Evolutionary conservation across 1,140 invertebrate species (phyloP).

Genomic region (Bombus polaris): DNA sequence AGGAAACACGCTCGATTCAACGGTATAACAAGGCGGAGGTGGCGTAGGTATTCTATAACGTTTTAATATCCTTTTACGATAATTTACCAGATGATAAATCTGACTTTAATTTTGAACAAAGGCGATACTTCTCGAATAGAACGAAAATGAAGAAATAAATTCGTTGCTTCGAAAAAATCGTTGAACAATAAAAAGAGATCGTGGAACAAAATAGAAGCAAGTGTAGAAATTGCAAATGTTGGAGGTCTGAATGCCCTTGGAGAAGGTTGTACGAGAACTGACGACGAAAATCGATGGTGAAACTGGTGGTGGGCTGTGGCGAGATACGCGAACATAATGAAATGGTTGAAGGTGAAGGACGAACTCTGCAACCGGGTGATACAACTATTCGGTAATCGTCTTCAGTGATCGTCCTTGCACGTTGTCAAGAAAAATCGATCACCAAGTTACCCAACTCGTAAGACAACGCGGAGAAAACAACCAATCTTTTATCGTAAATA

Average conservation of each 20-base stretch:
- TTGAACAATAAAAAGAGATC: neutral
- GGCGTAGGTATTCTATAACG: neutral
- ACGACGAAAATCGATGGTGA: conserved; percentile 67
- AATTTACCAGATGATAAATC: too few species aligned
- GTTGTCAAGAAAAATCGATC: conserved; percentile 58
- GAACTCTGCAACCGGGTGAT: conserved; percentile 54
- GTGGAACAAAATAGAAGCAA: neutral
- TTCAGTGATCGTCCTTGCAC: conserved; percentile 62
- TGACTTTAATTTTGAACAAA: neutral
- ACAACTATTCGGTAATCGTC: conserved; percentile 65
- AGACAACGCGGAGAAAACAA: neutral
- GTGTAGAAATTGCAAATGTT: neutral
- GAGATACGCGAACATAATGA: conserved; percentile 59
- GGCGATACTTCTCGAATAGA: neutral
- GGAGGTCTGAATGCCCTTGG: conserved; percentile 33
- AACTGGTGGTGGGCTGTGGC: conserved; percentile 58
- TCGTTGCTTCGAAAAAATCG: too few species aligned
- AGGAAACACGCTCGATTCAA: neutral
- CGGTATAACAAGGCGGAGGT: neutral
- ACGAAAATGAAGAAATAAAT: neutral
- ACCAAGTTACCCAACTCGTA: neutral
- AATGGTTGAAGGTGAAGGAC: conserved; percentile 70
- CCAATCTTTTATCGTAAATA: neutral
- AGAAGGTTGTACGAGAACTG: conserved; percentile 45
- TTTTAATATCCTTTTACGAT: neutral